These are phyloP conservation scores for Martes martes DNA, from an alignment of 2,113 vertebrate genomes.

Conservation along the genomic window DNA sequence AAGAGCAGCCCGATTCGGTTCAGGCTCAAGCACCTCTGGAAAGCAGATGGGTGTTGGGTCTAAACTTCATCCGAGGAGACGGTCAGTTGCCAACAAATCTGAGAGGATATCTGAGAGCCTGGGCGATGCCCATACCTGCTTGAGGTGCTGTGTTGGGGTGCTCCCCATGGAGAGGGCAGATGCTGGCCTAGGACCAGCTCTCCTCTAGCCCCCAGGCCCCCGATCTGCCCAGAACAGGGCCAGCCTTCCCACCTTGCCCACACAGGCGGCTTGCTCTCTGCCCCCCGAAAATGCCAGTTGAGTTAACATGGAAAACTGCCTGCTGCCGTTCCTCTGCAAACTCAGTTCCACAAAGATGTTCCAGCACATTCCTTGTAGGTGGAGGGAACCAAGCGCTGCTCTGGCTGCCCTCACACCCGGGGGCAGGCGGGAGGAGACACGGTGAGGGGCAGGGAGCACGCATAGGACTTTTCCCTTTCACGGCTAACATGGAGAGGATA, in stretches of 20 bases:
- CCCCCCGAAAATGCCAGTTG: neutral
- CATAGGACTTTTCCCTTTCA: neutral
- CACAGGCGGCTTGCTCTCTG: no score
- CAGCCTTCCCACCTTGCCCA: neutral
- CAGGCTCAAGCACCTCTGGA: neutral
- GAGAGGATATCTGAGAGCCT: neutral
- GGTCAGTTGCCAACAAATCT: neutral
- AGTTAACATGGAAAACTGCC: neutral
- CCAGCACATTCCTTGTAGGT: neutral
- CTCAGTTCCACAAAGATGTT: neutral
- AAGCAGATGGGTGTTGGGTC: neutral
- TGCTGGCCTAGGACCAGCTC: neutral
- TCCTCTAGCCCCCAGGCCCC: fast-evolving
- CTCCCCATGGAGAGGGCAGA: neutral
- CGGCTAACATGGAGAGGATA: neutral
- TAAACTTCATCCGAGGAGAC: neutral
- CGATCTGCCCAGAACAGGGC: neutral
- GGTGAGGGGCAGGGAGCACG: neutral
- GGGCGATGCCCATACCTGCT: fast-evolving
- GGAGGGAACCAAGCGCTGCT: neutral
- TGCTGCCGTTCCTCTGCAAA: neutral
- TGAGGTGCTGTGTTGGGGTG: no score
- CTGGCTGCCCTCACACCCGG: neutral
- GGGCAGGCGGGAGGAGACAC: neutral
- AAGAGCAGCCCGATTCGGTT: neutral